Percentiles rank a stretch among this genome's conserved stretches.
phyloP scores from a whole-genome alignment of 2,113 vertebrate species.

The Leucosticte australis region DNA sequence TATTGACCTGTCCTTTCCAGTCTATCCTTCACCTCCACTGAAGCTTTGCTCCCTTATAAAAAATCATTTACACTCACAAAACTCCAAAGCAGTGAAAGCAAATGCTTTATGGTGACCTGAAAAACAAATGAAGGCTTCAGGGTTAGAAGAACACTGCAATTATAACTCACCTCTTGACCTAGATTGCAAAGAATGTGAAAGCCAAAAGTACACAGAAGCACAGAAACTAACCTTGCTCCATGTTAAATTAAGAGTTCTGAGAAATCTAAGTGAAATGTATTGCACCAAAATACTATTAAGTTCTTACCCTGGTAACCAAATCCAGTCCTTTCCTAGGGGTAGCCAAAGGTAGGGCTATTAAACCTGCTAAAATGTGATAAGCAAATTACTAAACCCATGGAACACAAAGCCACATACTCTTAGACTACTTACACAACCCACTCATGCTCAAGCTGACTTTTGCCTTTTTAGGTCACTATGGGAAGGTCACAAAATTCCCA shows the following conservation, averaged over 20 bases:
- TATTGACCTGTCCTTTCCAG: neutral
- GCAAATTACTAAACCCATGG: neutral
- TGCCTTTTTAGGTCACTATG: neutral
- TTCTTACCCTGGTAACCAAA: neutral
- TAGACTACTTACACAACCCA: neutral
- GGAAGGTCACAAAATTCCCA: neutral
- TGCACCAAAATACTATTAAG: neutral
- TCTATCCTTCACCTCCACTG: neutral
- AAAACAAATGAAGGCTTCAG: neutral
- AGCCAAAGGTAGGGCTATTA: neutral
- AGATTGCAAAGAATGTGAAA: neutral
- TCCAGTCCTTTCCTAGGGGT: neutral
- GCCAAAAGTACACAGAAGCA: neutral
- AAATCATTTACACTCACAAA: neutral
- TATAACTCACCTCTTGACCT: conserved; percentile 37
- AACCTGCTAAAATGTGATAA: neutral
- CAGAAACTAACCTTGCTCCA: neutral
- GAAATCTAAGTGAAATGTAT: neutral
- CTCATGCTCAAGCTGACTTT: neutral
- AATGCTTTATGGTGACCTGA: conserved; percentile 18
- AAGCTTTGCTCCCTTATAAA: neutral
- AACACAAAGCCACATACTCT: neutral
- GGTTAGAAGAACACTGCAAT: conserved; percentile 24
- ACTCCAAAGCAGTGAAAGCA: conserved; percentile 3
- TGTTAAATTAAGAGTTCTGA: neutral